Percentiles rank a stretch among this genome's conserved stretches.
Evolutionary conservation across 2,888 invertebrate species (phyloP).

Genomic region (Napeogenes sylphis): DNA sequence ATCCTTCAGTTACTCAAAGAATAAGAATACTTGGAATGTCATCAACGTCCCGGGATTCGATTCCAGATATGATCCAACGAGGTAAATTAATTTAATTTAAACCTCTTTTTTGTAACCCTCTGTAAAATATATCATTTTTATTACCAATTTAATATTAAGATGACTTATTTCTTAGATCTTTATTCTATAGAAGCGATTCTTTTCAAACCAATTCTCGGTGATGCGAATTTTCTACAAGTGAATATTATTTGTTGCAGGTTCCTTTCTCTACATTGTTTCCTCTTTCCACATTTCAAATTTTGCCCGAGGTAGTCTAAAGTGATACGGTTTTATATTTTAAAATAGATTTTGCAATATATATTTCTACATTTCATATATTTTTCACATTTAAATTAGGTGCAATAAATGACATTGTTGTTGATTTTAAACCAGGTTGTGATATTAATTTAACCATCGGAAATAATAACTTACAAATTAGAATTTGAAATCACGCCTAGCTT

Average conservation of each 20-base stretch:
- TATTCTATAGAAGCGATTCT: no score
- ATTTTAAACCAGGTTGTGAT: constrained; percentile 43
- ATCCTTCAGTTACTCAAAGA: constrained; percentile 90
- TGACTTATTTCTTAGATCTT: no score
- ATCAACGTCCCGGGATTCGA: constrained; percentile 91
- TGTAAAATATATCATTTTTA: no score
- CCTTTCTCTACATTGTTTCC: constrained; percentile 91
- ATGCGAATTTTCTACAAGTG: background rate
- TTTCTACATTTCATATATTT: constrained; percentile 20
- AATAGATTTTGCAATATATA: constrained; percentile 8
- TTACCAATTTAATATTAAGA: no score
- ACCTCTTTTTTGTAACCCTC: background rate
- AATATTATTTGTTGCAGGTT: constrained; percentile 81
- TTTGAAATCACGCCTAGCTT: constrained; percentile 1
- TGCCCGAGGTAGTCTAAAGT: constrained; percentile 81
- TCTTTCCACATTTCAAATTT: constrained; percentile 90
- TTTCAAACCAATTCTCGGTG: background rate
- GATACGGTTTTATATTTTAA: constrained; percentile 4
- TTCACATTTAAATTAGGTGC: constrained; percentile 19
- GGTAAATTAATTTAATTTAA: constrained; percentile 70
- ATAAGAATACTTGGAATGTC: constrained; percentile 90
- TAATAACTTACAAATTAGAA: background rate
- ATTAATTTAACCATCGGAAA: constrained; percentile 36
- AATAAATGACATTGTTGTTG: constrained; percentile 16
- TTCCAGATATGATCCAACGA: constrained; percentile 87